Base-by-base conservation (phyloP, 2,797 vertebrate genomes). In the Delichon dasypus region DNA sequence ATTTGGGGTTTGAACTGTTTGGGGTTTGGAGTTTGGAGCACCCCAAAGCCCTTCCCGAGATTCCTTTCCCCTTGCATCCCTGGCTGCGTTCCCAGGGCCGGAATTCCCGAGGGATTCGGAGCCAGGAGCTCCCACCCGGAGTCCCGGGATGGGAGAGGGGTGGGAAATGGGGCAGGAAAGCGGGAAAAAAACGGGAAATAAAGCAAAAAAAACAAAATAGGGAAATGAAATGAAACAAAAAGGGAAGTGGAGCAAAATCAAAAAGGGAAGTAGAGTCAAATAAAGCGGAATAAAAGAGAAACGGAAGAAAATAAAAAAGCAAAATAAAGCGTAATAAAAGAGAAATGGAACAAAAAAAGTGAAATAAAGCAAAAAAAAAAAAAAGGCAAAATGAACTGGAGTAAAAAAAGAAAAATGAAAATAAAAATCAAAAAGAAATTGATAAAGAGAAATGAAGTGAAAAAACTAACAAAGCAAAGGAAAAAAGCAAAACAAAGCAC, bases 141-240 rank as follows among this genome's bases (percentile, higher is more conserved):
- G 26, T 9, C 34, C 66, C 3, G 1, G 57, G 45, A 7, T 17
- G 30, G 23, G 45, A 61, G 23, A 50, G 34, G 29, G 22, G 72
- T 17, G 0, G 45, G 32, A 44, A 45, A 29, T 1, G 5, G 3
- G 40, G 19, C 21, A 61, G 27, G 21, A 30, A 30, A 36, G 3
- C 3, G 22, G 23, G 45, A 51, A 5, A 51, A 62, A 51, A 76
- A 51, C 3, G 30, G 36, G 30, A 76, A 51, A 34, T 21, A 18
- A 64, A 51, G 19, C 2, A 1, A 40, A 50, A 62, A 14, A 27
- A 27, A n/a, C n/a, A 62, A 50, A 21, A 50, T 21, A n/a, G 11
- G 13, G 57, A 61, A 61, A 16, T 40, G 8, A 21, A 50, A 17
- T 0, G 1, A 62, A 76, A 29, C 11, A 42, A 42, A 76, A 51